Evolutionary conservation across 2,888 invertebrate genomes (phyloP), one percentile per base, ranked within the genome.

Genomic region (Aspidiotus destructor): DNA sequence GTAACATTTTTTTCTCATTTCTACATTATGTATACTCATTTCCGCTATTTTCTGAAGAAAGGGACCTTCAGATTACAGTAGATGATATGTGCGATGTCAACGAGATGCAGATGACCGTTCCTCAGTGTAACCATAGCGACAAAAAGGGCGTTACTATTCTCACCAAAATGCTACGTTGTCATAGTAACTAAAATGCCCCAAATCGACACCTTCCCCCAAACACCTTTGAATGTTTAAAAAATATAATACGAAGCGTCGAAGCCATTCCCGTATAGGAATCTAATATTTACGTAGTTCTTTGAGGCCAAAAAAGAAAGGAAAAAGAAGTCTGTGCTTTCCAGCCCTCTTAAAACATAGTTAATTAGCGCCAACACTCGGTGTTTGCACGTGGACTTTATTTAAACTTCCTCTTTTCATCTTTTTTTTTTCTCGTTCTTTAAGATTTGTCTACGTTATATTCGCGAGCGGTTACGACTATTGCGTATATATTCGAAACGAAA

Each of bases 131-230:
- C 69, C 69, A 62, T 69, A 62, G 55, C 69, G 61, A 69, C 69
- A 61, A 62, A 28, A 62, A 62, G 69, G 69, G 69, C 69, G 69
- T 69, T 69, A 69, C 69, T 69, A 69, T 69, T 69, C 62, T 62
- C 69, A 69, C 69, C 69, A 62, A 41, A 57, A 44, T 40, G 52
- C 58, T 44, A 42, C 48, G 60, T 69, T 48, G 62, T 44, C 69
- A 69, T 69, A 62, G 62, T 57, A 69, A 69, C 69, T 40, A 57
- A 62, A 62, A 62, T 69, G 69, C 62, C 69, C 69, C 62, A 69
- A 42, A 69, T 69, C 69, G 55, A 69, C 69, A 69, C 69, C 69
- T 69, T 62, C 69, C 69, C 62, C 69, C 44, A 61, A 69, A 69
- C 69, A 69, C 62, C 69, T 69, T 69, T 62, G 41, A 60, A 60